Base-by-base conservation (phyloP, 2,888 invertebrate genomes). In the Drosophila phalerata region DNA sequence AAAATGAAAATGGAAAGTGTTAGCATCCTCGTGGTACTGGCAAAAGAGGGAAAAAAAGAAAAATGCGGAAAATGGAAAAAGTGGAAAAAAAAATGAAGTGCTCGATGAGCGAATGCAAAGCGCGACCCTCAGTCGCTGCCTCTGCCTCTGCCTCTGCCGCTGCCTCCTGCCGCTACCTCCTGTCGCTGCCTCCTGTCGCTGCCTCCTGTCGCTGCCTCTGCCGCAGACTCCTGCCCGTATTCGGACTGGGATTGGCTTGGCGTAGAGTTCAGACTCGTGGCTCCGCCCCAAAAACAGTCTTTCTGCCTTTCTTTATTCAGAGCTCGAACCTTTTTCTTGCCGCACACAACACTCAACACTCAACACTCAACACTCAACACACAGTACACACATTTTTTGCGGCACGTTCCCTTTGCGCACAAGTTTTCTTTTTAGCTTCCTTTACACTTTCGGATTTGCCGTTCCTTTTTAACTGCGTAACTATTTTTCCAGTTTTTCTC, bases 161-260 rank as follows among this genome's bases (percentile, higher is more conserved):
- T 32, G 28, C 25, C 51, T 13, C 34, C 55, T 32, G 47, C n/a
- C n/a, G 47, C 38, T n/a, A 13, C 34, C 9, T 30, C 38, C 11
- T 25, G 13, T 13, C 32, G 22, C 32, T 25, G 30, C 25, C 51
- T n/a, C 34, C 55, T 34, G 47, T 37, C 22, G 34, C 38, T 13
- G 15, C 37, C 9, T 42, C 40, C 13, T 17, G 13, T 22, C 34
- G 17, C 13, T 17, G 9, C 10, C 28, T 32, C 2, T 22, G 19
- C 32, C 22, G 19, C 13, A 34, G 22, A 22, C 2, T 22, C 22
- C 30, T 37, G 37, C 10, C 32, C 11, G 5, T 49, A 55, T 62
- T 56, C 71, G 68, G 72, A 61, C 69, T 72, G 66, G 86, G 82
- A 82, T 82, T 82, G 82, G 82, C 81, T 70, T 85, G 68, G 61